A percentile compares a stretch with the other conserved stretches of the same genome.
phyloP scores from a whole-genome alignment of 1,140 invertebrate genomes.

The Wiebesia pumilae region DNA sequence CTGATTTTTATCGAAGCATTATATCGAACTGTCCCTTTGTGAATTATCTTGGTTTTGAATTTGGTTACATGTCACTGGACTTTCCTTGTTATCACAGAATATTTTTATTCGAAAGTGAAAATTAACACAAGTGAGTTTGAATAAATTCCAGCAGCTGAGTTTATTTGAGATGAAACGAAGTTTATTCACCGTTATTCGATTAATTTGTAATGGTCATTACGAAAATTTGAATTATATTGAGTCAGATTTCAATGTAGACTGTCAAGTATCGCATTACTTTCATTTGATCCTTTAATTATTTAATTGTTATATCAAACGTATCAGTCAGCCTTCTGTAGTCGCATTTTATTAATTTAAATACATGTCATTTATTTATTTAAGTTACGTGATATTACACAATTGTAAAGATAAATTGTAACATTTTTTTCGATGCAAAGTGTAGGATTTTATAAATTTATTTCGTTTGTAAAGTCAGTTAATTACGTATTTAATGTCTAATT shows the following conservation, averaged over 20 bases:
- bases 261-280: neutral
- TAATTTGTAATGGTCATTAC: neutral
- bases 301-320: neutral
- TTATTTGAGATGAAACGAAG: neutral
- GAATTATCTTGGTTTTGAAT: slow-evolving; percentile 15
- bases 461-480: too few relatives aligned
- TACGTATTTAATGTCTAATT: too few relatives aligned
- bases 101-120: neutral
- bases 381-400: too few relatives aligned
- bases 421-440: too few relatives aligned
- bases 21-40: neutral
- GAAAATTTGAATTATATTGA: neutral
- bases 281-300: neutral
- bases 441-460: too few relatives aligned
- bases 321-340: too few relatives aligned
- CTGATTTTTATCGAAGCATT: slow-evolving; percentile 7
- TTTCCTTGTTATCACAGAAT: neutral
- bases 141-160: neutral
- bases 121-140: too few relatives aligned
- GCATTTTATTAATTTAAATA: too few relatives aligned
- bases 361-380: too few relatives aligned
- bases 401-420: too few relatives aligned
- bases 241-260: neutral
- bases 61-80: neutral
- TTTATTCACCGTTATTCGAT: neutral